Evolutionary conservation across 1,140 invertebrate species (phyloP), one percentile per base, ranked within the genome.

Genomic region (Psix sp.): DNA sequence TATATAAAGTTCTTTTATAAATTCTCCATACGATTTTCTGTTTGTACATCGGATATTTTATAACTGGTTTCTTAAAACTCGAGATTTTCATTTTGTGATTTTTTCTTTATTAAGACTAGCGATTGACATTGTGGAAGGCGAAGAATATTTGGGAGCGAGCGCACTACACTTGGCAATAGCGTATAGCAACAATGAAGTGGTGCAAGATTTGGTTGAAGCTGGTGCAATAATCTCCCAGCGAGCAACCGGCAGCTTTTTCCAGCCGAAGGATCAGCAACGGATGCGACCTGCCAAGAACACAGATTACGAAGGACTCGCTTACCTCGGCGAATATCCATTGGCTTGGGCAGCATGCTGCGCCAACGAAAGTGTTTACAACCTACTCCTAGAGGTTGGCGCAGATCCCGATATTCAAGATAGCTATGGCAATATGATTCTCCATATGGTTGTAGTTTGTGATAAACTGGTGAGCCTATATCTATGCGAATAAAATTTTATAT

Each of bases 401-500:
- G 92, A 99, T 88, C 97, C 97, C 0, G 96, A 99, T 84, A 88
- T 91, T 0, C 95, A 97, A 82, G 96, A 98, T 80, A 92, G 91
- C 0, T 96, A 96, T 79, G 95, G 95, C 3, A 99, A 99, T 82
- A 99, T 97, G 91, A 96, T 98, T 46, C 88, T 99, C 3, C 98
- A 99, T 83, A 98, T 99, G 96, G 95, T 98, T 9, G 98, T 99
- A 0, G 96, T 99, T 49, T 94, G 95, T 78, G 95, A 99, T 84
- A 98, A 98, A 88, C 87, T 96, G 87, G 96, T 98, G 88, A 88
- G 90, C 87, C 42, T 10, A 51, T 51, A 31, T 51, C n/a, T 11
- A 7, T 9, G 21, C 4, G 9, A 24, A 5, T 9, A 5, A 24
- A 24, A 24, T 24, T 24, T 9, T 24, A n/a, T n/a, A n/a, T n/a